Evolutionary conservation across 37 sponge, comb jelly and placozoan species (phyloP), one percentile per base, ranked within the genome.

Genomic region (Eunapius fragilis): DNA sequence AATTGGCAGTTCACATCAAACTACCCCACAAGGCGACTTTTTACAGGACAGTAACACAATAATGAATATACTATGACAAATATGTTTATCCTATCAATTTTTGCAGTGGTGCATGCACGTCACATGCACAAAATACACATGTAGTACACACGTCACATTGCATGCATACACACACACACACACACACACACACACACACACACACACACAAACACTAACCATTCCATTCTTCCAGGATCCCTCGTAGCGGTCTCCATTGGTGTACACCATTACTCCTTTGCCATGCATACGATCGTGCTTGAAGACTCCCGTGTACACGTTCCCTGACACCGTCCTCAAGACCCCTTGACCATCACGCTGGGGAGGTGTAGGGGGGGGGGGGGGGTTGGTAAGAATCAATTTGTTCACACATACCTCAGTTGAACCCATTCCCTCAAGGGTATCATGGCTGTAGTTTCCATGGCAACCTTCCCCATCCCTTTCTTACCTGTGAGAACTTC

Each of bases 191-290:
- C n/a, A n/a, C n/a, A n/a, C n/a, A n/a, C n/a, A n/a, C n/a, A n/a
- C n/a, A n/a, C n/a, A n/a, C n/a, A n/a, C n/a, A n/a, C n/a, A n/a
- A 6, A 24, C 58, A 70, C 87, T 34, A 33, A 95, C 96, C 90
- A 90, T 50, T 49, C 88, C 91, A 69, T 84, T 87, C 74, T 83
- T 95, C 93, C 92, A 97, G 33, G 70, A 81, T 36, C 97, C 97
- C 17, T 85, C 88, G 82, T 97, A 97, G 9, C 2, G 25, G 68
- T 92, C 94, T 32, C 84, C 83, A 87, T 92, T 87, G 11, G 36
- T 32, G 58, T 86, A 97, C 4, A 27, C 69, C 95, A 97, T 92
- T 33, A 13, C 80, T 3, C 97, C 97, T 17, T 79, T 31, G 17
- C 97, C 97, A 48, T 91, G 70, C 19, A 91, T 89, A 31, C 72